Conservation (phyloP, 2,113 vertebrate species). For the Plecotus auritus region DNA sequence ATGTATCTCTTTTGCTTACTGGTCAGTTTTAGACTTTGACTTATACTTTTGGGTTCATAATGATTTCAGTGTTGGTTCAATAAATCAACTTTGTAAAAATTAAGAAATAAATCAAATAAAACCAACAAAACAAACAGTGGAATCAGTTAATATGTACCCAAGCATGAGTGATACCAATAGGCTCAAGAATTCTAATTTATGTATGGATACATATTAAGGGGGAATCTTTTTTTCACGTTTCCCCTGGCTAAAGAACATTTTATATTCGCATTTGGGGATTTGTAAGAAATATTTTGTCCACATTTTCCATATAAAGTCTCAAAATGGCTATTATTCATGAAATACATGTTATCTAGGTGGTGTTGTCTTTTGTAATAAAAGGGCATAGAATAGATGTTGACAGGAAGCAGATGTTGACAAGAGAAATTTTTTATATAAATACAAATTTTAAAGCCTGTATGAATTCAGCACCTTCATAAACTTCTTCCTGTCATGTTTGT, state of each 20-base stretch:
- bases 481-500: slow-evolving; percentile 56
- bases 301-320: slow-evolving; percentile 50
- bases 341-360: slow-evolving; percentile 72
- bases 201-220: slow-evolving; percentile 12
- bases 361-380: slow-evolving; percentile 70
- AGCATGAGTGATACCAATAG: slow-evolving; percentile 18
- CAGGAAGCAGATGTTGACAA: slow-evolving; percentile 61
- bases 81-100: neutral
- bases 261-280: slow-evolving; percentile 56
- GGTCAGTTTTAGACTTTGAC: slow-evolving; percentile 29
- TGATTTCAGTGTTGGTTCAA: slow-evolving; percentile 23
- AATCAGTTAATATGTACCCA: slow-evolving; percentile 27
- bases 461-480: slow-evolving; percentile 47
- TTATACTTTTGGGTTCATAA: neutral
- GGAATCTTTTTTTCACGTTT: slow-evolving; percentile 41
- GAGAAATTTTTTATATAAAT: slow-evolving; percentile 51
- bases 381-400: slow-evolving; percentile 47
- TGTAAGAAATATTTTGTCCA: slow-evolving; percentile 57
- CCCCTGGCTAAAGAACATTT: slow-evolving; percentile 42
- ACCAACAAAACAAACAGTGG: neutral
- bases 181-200: slow-evolving; percentile 44
- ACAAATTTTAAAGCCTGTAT: slow-evolving; percentile 48
- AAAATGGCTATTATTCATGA: slow-evolving; percentile 69
- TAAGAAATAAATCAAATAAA: slow-evolving; percentile 35
- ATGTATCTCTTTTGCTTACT: neutral